Conservation (phyloP, 92 coral and sea anemone species). For the Desmophyllum pertusum region DNA sequence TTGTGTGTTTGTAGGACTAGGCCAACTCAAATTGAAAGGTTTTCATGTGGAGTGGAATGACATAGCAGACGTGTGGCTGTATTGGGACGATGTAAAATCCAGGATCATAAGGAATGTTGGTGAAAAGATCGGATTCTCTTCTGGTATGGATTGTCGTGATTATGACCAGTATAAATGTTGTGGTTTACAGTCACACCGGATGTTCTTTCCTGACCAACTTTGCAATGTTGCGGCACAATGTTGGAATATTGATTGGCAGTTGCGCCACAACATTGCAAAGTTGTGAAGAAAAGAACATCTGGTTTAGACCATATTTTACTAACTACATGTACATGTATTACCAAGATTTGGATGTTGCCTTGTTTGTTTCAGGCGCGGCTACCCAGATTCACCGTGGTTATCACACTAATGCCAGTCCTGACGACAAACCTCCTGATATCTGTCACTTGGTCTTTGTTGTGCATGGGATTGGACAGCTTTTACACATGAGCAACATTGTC, state of each 20-base stretch:
- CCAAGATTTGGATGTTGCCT: not conserved
- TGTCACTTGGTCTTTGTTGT: conserved; percentile 94
- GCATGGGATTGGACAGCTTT: conserved; percentile 96
- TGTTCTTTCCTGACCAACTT: no score
- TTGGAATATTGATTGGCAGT: no score
- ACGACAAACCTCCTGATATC: conserved; percentile 86
- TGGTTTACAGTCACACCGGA: no score
- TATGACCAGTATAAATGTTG: no score
- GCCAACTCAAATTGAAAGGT: conserved; percentile 79
- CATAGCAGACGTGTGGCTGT: conserved; percentile 85
- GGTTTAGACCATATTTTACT: no score
- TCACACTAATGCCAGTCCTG: conserved; percentile 73
- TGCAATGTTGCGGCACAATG: no score
- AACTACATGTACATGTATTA: no score
- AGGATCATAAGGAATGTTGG: conserved; percentile 96
- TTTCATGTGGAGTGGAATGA: conserved; percentile 96
- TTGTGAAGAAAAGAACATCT: no score
- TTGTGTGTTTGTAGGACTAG: conserved; percentile 56
- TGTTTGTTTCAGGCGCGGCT: conserved; percentile 41
- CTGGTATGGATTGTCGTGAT: conserved; percentile 58
- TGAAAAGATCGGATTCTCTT: conserved; percentile 81
- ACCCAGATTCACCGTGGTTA: conserved; percentile 94
- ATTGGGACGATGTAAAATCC: conserved; percentile 92
- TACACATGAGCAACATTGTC: conserved; percentile 92
- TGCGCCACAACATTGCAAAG: no score